These are phyloP conservation scores for Hypercompe scribonia DNA, from an alignment of 2,888 invertebrate genomes.

Conservation along the genomic window DNA sequence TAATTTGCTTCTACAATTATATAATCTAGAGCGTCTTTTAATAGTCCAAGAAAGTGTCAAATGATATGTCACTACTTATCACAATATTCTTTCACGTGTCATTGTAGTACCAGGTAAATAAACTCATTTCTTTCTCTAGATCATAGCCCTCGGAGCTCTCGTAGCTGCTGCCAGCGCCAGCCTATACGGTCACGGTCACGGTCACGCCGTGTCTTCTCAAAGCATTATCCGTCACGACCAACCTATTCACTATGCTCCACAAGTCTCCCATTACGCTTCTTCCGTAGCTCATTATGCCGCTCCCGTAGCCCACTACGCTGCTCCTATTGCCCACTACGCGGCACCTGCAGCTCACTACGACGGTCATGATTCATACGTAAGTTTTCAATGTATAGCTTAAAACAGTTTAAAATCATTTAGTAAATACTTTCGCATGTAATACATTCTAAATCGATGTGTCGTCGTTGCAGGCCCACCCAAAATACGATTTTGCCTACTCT, in stretches of 20 bases:
- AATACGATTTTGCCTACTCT: slow-evolving; percentile 83
- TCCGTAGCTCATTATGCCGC: slow-evolving; percentile 50
- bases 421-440: background rate
- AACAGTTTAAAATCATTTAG: background rate
- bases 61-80: too few relatives aligned
- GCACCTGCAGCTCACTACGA: slow-evolving; percentile 52
- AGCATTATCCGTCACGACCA: slow-evolving; percentile 74
- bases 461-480: slow-evolving; percentile 69
- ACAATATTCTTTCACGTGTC: too few relatives aligned
- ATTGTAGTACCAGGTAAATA: too few relatives aligned
- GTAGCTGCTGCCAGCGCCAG: slow-evolving; percentile 80
- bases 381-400: background rate
- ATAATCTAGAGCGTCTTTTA: background rate
- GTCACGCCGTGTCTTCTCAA: slow-evolving; percentile 72
- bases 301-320: slow-evolving; percentile 46
- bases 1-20: too few relatives aligned
- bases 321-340: slow-evolving; percentile 42
- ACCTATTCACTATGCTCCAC: slow-evolving; percentile 56
- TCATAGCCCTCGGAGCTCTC: slow-evolving; percentile 73
- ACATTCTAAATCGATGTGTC: background rate
- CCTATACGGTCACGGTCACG: slow-evolving; percentile 56
- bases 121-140: slow-evolving; percentile 58
- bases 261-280: slow-evolving; percentile 55
- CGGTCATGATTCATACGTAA: slow-evolving; percentile 49
- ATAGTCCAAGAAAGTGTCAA: background rate